Conservation (phyloP, 2,113 vertebrate species). For the Origma solitaria region DNA sequence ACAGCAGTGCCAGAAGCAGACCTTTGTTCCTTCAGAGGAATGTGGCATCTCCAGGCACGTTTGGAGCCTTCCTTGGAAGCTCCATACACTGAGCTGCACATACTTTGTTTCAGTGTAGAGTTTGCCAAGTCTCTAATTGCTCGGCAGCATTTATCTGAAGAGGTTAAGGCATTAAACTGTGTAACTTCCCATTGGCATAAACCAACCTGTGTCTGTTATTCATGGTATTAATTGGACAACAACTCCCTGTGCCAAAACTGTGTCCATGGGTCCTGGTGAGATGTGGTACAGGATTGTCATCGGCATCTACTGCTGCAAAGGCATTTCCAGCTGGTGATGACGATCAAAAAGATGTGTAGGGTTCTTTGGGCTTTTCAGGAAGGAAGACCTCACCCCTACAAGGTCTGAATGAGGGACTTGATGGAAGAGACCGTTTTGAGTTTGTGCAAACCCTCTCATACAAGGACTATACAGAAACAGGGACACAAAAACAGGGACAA, state of each 20-base stretch:
- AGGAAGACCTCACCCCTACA: neutral
- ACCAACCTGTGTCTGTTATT: neutral
- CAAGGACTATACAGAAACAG: neutral
- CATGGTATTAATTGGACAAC: fast-evolving
- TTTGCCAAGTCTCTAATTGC: neutral
- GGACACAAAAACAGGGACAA: no score
- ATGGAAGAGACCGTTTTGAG: neutral
- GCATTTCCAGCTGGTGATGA: neutral
- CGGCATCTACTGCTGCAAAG: neutral
- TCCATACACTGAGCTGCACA: neutral
- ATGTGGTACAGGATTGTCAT: neutral
- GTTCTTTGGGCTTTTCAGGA: neutral
- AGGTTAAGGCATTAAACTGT: neutral
- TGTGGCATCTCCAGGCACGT: neutral
- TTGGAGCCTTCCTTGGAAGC: neutral
- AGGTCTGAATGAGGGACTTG: neutral
- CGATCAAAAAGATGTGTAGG: neutral
- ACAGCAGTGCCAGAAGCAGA: neutral
- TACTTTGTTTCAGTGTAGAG: neutral
- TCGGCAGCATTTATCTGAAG: neutral
- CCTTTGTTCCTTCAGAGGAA: neutral
- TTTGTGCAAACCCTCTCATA: neutral
- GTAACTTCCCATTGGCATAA: neutral
- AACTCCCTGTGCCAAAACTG: neutral
- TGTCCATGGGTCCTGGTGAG: neutral